A percentile compares a stretch with the other conserved stretches of the same genome.
Conservation (phyloP, 92 coral and sea anemone genomes). For the Pocillopora meandrina region DNA sequence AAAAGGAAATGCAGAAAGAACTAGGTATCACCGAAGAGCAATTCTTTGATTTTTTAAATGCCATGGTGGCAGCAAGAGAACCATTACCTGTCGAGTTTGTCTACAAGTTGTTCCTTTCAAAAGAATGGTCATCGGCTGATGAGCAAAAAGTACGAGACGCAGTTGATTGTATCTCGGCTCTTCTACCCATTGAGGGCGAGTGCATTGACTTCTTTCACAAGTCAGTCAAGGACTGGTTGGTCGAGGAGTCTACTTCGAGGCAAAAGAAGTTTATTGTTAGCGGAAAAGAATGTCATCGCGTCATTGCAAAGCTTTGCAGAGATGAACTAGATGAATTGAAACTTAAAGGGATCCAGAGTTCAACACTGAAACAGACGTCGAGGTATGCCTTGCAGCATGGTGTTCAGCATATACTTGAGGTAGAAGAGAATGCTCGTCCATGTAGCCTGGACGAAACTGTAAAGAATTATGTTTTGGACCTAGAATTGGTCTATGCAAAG, state of each 20-base stretch:
- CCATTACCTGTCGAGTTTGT: slow-evolving; percentile 21
- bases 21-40: background rate
- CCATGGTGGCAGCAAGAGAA: slow-evolving; percentile 25
- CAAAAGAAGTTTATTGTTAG: slow-evolving; percentile 36
- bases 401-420: background rate
- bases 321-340: no score
- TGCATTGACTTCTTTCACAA: slow-evolving; percentile 60
- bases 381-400: slow-evolving; percentile 12
- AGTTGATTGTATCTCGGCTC: slow-evolving; percentile 38
- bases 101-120: slow-evolving; percentile 5
- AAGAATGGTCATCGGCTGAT: background rate
- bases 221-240: slow-evolving; percentile 64
- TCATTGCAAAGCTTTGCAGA: slow-evolving; percentile 12
- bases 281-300: slow-evolving; percentile 37
- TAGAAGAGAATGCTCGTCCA: background rate
- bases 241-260: background rate
- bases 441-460: slow-evolving; percentile 7
- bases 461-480: background rate
- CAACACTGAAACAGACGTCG: background rate
- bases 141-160: slow-evolving; percentile 2
- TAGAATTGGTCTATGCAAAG: slow-evolving; percentile 15
- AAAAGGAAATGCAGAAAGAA: background rate
- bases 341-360: no score
- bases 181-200: slow-evolving; percentile 54
- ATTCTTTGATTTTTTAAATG: slow-evolving; percentile 6